Evolutionary conservation across 1,140 invertebrate species (phyloP).

Genomic region (Gonatopus flavifemur): DNA sequence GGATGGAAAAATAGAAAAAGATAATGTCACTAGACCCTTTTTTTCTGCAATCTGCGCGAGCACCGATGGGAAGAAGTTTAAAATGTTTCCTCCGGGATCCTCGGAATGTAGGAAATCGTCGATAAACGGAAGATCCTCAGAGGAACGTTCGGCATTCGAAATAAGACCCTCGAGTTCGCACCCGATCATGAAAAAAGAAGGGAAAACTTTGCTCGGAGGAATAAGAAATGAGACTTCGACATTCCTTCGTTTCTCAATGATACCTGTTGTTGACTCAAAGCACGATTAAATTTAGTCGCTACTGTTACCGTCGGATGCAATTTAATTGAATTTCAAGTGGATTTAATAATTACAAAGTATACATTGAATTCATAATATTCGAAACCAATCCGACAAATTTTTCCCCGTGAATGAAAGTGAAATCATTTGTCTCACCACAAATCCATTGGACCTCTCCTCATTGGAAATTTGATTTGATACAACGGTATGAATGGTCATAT

Average conservation of each 20-base stretch:
- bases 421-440: too few species aligned
- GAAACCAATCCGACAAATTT: too few species aligned
- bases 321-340: too few species aligned
- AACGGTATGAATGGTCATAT: too few species aligned
- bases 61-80: constrained; percentile 6
- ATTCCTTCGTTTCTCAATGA: constrained; percentile 4
- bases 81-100: too few species aligned
- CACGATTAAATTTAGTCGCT: too few species aligned
- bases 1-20: not conserved
- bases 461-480: too few species aligned
- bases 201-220: not conserved
- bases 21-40: constrained; percentile 13
- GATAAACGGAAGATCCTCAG: constrained; percentile 15
- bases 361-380: too few species aligned
- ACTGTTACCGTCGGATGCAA: too few species aligned
- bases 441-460: too few species aligned
- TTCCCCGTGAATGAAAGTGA: too few species aligned
- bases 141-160: constrained; percentile 21
- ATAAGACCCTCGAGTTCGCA: constrained; percentile 14
- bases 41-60: constrained; percentile 13
- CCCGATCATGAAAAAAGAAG: not conserved
- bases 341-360: too few species aligned
- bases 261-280: constrained; percentile 5
- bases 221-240: constrained; percentile 15
- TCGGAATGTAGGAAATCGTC: constrained; percentile 10